A percentile compares a stretch with the other conserved stretches of the same genome.
These are phyloP conservation scores for Patagioenas fasciata DNA, from an alignment of 2,113 vertebrate species.

Conservation along the genomic window DNA sequence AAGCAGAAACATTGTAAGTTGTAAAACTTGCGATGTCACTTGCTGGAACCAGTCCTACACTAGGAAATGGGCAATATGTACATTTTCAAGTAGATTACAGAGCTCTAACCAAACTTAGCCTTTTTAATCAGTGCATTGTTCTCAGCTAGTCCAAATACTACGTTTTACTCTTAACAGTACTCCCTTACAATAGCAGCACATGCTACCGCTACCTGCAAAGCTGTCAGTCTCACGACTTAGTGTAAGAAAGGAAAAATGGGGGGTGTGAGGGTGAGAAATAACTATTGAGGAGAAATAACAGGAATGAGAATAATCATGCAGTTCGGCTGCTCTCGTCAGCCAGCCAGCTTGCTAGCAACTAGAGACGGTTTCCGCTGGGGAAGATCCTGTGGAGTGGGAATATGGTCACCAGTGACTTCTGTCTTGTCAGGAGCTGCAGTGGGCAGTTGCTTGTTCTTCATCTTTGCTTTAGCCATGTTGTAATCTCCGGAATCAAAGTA, in stretches of 20 bases:
- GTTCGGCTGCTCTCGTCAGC: slow-evolving; percentile 83
- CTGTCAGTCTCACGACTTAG: slow-evolving; percentile 76
- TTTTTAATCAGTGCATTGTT: slow-evolving; percentile 80
- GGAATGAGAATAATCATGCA: slow-evolving; percentile 84
- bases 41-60: slow-evolving; percentile 80
- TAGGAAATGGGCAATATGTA: slow-evolving; percentile 84
- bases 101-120: slow-evolving; percentile 76
- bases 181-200: slow-evolving; percentile 80
- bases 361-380: slow-evolving; percentile 98
- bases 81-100: slow-evolving; percentile 82
- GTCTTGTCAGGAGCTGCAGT: slow-evolving; percentile 92
- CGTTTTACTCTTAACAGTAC: slow-evolving; percentile 67
- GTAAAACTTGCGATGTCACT: slow-evolving; percentile 82
- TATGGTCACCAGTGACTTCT: slow-evolving; percentile 98
- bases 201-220: slow-evolving; percentile 78
- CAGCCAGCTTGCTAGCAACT: slow-evolving; percentile 97
- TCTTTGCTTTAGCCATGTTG: slow-evolving; percentile 99
- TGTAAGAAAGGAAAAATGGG: slow-evolving; percentile 74
- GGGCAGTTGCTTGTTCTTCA: slow-evolving; percentile 96
- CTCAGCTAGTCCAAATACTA: slow-evolving; percentile 75
- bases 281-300: slow-evolving; percentile 75
- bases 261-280: slow-evolving; percentile 65
- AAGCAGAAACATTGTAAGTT: slow-evolving; percentile 82
- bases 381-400: slow-evolving; percentile 98
- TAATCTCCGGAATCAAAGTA: slow-evolving; percentile 99